Evolutionary conservation across 2,888 invertebrate species (phyloP), one percentile per base, ranked within the genome.

Genomic region (Ochropacha duplaris): DNA sequence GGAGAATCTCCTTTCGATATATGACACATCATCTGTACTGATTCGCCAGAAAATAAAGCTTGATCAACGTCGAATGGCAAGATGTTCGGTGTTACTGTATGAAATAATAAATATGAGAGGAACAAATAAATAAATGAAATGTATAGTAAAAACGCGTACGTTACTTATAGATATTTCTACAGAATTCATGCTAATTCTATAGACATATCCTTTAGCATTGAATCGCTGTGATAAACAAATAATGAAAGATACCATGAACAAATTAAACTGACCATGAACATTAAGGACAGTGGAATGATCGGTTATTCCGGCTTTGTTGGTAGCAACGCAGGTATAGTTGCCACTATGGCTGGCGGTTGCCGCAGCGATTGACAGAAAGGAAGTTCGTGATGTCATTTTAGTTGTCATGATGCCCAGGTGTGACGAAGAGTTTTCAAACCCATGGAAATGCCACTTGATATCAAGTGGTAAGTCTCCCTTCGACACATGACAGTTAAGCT

Each of bases 391-490:
- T 56, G 94, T 94, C 92, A 95, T 94, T 93, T 94, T 94, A 55
- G 93, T 94, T 52, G 95, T 94, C 71, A 94, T 90, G 68, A 95
- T 94, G 76, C 94, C 95, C 72, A 94, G 91, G 73, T 94, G 94
- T 80, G 90, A 94, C 79, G 88, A 93, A 64, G 79, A 79, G 71
- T 90, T 90, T 83, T 94, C 94, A 67, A 93, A 89, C 59, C 95
- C 95, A 84, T 96, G 95, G 75, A 96, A 95, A 69, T 94, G 94
- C 97, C 97, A 97, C 64, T 94, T 93, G 66, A 97, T 95, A 67
- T 94, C 94, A 66, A 97, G 91, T 11, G 97, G 97, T 66, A 95
- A 88, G 86, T 97, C 97, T 55, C 97, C 96, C 83, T 95, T 95
- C 26, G 94, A 94, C 59, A 96, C 94, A 63, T 95, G 94, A 85